A percentile compares a stretch with the other conserved stretches of the same genome.
phyloP scores from a whole-genome alignment of 2,888 invertebrate species.

The Platypus cylindrus region DNA sequence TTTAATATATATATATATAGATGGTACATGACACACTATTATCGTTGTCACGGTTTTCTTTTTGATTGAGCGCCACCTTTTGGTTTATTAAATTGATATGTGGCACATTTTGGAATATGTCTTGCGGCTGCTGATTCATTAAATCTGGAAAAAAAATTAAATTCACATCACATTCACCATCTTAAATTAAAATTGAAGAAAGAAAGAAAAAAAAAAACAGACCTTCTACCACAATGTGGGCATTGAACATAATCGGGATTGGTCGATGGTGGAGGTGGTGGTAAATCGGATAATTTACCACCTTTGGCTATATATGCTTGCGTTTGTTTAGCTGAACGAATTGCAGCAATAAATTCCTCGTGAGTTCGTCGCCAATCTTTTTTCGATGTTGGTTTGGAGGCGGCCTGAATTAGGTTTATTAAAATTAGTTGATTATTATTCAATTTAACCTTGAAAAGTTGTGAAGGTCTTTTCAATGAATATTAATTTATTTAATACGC shows the following conservation, averaged over 20 bases:
- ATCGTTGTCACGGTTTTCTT: conserved; percentile 9
- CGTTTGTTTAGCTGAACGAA: conserved; percentile 79
- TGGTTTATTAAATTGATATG: conserved; percentile 55
- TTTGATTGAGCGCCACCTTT: conserved; percentile 16
- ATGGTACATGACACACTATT: conserved; percentile 1
- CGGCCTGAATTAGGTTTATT: too few relatives aligned
- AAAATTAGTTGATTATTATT: too few relatives aligned
- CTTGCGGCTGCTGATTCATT: conserved; percentile 73
- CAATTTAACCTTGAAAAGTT: too few relatives aligned
- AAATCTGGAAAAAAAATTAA: conserved; percentile 43
- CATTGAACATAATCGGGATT: conserved; percentile 85
- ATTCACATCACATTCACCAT: not conserved
- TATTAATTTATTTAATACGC: too few relatives aligned
- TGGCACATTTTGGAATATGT: conserved; percentile 87
- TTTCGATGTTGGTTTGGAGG: conserved; percentile 33
- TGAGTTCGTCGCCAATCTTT: conserved; percentile 86
- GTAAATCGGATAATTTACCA: conserved; percentile 75
- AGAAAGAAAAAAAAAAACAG: conserved; percentile 1
- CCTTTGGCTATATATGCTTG: conserved; percentile 70
- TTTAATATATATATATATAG: not conserved
- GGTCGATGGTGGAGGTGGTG: conserved; percentile 80
- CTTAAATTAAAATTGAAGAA: not conserved
- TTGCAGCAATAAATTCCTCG: conserved; percentile 83
- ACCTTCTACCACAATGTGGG: conserved; percentile 59
- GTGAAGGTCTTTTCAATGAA: too few relatives aligned